Conservation (phyloP, 2,113 vertebrate genomes). For the Syrrhaptes paradoxus region DNA sequence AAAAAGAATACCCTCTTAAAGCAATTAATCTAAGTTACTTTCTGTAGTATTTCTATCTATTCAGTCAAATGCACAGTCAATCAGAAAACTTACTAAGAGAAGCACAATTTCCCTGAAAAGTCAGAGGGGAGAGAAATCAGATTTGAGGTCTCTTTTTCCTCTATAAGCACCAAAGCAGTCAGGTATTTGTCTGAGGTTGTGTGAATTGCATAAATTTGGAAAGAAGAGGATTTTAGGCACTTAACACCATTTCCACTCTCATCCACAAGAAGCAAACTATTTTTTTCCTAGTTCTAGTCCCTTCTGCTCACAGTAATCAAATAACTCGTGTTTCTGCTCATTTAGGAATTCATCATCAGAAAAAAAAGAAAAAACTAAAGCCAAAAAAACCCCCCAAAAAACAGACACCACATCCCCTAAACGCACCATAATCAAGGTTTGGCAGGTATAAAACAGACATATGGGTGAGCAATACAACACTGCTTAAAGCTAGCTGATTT, state of each 20-base stretch:
- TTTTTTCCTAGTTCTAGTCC: neutral
- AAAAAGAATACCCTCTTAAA: neutral
- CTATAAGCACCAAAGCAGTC: neutral
- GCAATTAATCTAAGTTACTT: neutral
- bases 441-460: neutral
- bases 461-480: neutral
- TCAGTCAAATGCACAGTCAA: neutral
- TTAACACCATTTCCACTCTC: neutral
- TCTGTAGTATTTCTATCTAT: neutral
- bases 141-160: neutral
- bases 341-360: neutral
- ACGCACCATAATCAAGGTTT: neutral
- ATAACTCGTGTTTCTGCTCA: neutral
- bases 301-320: neutral
- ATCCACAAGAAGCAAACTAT: neutral
- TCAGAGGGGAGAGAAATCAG: neutral
- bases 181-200: neutral
- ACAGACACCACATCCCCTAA: neutral
- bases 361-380: neutral
- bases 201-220: fast-evolving
- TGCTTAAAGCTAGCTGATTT: neutral
- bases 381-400: neutral
- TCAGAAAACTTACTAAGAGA: neutral
- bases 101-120: neutral
- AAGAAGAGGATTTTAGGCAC: neutral